A percentile compares a stretch with the other conserved stretches of the same genome.
These are phyloP conservation scores for Chesias legatella DNA, from an alignment of 2,888 invertebrate species.

Conservation along the genomic window DNA sequence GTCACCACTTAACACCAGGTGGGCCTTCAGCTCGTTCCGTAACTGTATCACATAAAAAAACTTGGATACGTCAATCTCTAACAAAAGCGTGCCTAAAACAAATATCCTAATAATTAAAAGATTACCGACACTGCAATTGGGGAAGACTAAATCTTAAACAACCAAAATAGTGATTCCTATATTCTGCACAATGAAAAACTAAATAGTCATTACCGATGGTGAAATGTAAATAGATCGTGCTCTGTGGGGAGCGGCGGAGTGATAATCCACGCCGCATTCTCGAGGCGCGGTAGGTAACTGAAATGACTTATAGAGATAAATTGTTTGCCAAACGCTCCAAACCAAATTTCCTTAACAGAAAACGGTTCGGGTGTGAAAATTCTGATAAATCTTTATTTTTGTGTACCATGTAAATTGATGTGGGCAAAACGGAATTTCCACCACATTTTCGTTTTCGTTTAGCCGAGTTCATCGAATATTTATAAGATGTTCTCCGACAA, in stretches of 20 bases:
- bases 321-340: slow-evolving; percentile 48
- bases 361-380: slow-evolving; percentile 27
- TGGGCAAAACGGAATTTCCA: slow-evolving; percentile 19
- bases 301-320: slow-evolving; percentile 53
- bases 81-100: too few relatives aligned
- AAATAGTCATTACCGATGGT: neutral
- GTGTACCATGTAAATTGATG: slow-evolving; percentile 27
- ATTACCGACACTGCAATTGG: too few relatives aligned
- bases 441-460: slow-evolving; percentile 19
- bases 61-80: too few relatives aligned
- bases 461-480: slow-evolving; percentile 29
- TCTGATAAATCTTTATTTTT: slow-evolving; percentile 31
- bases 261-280: slow-evolving; percentile 31
- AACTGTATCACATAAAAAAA: too few relatives aligned
- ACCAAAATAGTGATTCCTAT: too few relatives aligned
- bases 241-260: slow-evolving; percentile 13
- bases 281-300: slow-evolving; percentile 31
- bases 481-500: slow-evolving; percentile 9
- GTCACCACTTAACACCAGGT: too few relatives aligned
- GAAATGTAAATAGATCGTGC: slow-evolving; percentile 20
- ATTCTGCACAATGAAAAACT: too few relatives aligned
- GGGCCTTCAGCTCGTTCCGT: too few relatives aligned
- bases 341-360: slow-evolving; percentile 40
- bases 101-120: too few relatives aligned
- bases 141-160: too few relatives aligned